These are phyloP conservation scores for Drosophila lutescens DNA, from an alignment of 2,888 invertebrate genomes.

Conservation along the genomic window DNA sequence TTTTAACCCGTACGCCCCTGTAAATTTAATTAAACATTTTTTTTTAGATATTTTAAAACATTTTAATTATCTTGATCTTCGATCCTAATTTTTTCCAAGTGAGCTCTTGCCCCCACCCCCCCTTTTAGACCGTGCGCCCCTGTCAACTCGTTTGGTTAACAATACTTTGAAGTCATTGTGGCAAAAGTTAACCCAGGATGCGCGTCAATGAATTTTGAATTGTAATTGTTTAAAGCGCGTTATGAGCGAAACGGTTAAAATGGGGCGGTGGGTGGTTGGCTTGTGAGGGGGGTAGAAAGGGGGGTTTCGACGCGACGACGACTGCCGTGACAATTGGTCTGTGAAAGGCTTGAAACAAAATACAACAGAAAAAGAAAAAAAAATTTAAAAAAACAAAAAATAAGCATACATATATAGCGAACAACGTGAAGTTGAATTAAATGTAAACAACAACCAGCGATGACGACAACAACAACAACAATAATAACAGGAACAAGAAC, in stretches of 20 bases:
- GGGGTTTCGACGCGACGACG: conserved; percentile 54
- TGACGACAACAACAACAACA: conserved; percentile 34
- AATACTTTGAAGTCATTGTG: conserved; percentile 74
- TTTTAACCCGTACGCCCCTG: too few species aligned
- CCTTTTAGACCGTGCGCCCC: background rate
- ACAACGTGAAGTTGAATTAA: conserved; percentile 68
- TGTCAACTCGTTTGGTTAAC: conserved; percentile 38
- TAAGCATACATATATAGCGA: conserved; percentile 21
- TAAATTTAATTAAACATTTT: too few species aligned
- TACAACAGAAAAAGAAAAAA: conserved; percentile 38
- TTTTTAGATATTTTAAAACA: too few species aligned
- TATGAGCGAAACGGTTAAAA: conserved; percentile 38
- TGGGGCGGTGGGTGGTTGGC: too few species aligned
- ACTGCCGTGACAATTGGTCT: conserved; percentile 79
- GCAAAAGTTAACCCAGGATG: conserved; percentile 55
- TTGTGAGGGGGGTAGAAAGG: conserved; percentile 1
- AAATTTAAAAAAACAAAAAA: conserved; percentile 20
- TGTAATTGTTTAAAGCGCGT: conserved; percentile 79
- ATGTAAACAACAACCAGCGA: conserved; percentile 64
- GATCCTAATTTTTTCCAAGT: background rate
- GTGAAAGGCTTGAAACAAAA: conserved; percentile 77
- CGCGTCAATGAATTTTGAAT: conserved; percentile 82
- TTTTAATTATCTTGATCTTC: background rate
- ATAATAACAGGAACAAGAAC: background rate
- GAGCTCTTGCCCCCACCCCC: background rate